Evolutionary conservation across 2,113 vertebrate species (phyloP).

Genomic region (Tragelaphus strepsiceros): DNA sequence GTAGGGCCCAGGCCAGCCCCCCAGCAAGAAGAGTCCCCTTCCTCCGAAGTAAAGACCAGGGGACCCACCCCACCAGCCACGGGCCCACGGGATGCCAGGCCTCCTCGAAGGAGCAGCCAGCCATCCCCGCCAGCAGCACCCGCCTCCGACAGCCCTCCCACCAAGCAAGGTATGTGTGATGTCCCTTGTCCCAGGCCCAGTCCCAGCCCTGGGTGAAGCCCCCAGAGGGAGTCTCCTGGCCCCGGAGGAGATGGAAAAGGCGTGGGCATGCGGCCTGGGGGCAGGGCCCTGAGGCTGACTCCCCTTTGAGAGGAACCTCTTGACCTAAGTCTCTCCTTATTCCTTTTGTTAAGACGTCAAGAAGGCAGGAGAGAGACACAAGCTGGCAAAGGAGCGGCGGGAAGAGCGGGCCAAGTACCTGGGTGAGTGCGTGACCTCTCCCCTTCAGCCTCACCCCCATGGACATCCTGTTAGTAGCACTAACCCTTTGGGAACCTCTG

Average conservation of each 20-base stretch:
- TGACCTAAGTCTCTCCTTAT: not conserved
- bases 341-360: conserved; percentile 81
- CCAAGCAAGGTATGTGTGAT: conserved; percentile 78
- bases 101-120: conserved; percentile 58
- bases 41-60: conserved; percentile 12
- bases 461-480: not conserved
- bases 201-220: not conserved
- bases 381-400: conserved; percentile 91
- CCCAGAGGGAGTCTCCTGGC: not conserved
- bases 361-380: conserved; percentile 93
- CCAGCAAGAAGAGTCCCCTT: conserved; percentile 53
- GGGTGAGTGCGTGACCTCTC: conserved; percentile 81
- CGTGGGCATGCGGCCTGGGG: not conserved
- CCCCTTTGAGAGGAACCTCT: not conserved
- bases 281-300: not conserved
- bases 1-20: not conserved
- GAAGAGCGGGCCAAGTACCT: conserved; percentile 95
- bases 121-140: not conserved
- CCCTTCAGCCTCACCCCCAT: not conserved
- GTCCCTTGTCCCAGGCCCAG: not conserved
- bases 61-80: conserved; percentile 32
- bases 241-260: not conserved
- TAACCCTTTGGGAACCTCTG: not conserved
- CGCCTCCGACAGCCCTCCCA: conserved; percentile 57
- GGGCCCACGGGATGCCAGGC: conserved; percentile 32